Percentiles rank a stretch among this genome's conserved stretches.
Evolutionary conservation across 1,140 invertebrate species (phyloP).

Genomic region (Bombus turneri): DNA sequence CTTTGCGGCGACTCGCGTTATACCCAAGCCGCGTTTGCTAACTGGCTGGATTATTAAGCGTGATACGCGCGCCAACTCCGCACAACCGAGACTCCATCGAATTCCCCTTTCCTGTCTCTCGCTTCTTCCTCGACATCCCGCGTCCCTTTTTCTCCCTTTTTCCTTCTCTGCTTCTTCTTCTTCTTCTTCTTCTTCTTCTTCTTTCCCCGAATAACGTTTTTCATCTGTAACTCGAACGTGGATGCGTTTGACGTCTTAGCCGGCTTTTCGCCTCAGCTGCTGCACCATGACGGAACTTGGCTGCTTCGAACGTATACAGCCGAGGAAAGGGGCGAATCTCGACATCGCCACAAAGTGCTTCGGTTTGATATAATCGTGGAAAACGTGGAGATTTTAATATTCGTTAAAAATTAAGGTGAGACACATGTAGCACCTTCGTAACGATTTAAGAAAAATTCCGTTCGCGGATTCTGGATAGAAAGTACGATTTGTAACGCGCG

Average conservation of each 20-base stretch:
- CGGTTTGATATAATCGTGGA: background rate
- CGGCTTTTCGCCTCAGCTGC: background rate
- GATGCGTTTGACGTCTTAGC: background rate
- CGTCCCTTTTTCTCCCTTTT: background rate
- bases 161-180: background rate
- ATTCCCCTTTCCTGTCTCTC: background rate
- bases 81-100: slow-evolving; percentile 8
- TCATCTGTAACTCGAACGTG: background rate
- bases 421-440: background rate
- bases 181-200: background rate
- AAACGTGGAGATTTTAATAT: background rate
- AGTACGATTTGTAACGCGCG: slow-evolving; percentile 37
- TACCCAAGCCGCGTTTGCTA: slow-evolving; percentile 48
- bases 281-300: background rate
- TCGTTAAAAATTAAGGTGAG: background rate
- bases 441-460: background rate
- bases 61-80: slow-evolving; percentile 34
- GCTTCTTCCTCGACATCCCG: background rate
- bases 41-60: slow-evolving; percentile 61
- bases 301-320: background rate
- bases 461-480: slow-evolving; percentile 14
- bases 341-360: background rate
- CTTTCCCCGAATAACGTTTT: background rate
- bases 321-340: background rate
- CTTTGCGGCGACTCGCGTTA: slow-evolving; percentile 68